Conservation (phyloP, 2,797 vertebrate species). For the Lates japonicus region DNA sequence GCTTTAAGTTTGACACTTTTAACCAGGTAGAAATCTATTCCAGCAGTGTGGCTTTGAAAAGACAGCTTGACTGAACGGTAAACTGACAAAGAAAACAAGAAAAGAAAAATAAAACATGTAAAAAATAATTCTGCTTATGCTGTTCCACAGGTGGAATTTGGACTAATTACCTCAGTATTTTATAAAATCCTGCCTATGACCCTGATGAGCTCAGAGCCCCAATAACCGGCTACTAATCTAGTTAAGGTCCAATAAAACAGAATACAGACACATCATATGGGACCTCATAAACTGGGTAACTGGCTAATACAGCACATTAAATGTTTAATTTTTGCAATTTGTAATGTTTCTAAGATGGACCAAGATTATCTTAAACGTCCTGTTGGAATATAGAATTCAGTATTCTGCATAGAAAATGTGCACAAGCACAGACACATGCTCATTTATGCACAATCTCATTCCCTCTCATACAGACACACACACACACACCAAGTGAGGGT, state of each 20-base stretch:
- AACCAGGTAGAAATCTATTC: not conserved
- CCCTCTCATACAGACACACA: not conserved
- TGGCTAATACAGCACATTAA: not conserved
- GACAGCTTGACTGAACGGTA: not conserved
- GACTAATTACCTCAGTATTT: conserved; percentile 12
- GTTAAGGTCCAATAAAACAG: not conserved
- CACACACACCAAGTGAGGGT: conserved; percentile 50
- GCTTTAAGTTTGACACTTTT: too few species aligned
- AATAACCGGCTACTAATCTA: not conserved
- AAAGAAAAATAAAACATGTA: not conserved
- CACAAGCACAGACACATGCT: conserved; percentile 15
- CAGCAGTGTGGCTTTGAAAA: not conserved
- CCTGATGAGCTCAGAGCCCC: conserved; percentile 5
- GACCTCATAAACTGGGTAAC: conserved; percentile 7
- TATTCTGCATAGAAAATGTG: not conserved
- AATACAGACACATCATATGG: not conserved
- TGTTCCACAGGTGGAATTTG: not conserved
- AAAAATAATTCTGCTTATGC: not conserved
- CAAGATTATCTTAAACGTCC: conserved; percentile 22
- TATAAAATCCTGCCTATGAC: not conserved
- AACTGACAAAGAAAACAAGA: not conserved
- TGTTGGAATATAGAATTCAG: conserved; percentile 9
- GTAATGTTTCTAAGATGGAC: not conserved
- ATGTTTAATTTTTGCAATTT: not conserved
- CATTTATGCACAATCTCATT: conserved; percentile 21